These are phyloP conservation scores for Origma solitaria DNA, from an alignment of 2,113 vertebrate species.

Conservation along the genomic window DNA sequence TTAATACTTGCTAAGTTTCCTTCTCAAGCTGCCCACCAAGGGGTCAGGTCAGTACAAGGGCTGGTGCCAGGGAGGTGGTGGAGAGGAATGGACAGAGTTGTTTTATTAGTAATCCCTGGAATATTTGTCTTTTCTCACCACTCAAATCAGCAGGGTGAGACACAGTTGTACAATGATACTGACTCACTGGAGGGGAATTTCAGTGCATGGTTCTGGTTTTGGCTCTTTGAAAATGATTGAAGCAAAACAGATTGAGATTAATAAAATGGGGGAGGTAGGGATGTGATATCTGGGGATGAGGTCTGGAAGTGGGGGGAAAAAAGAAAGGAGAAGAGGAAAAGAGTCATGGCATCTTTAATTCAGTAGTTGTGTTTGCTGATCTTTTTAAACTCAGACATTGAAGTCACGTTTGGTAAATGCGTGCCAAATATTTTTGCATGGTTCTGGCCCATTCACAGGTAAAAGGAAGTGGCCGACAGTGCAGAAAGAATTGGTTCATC, in stretches of 20 bases:
- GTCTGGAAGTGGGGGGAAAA: not conserved
- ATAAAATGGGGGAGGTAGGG: not conserved
- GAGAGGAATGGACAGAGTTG: not conserved
- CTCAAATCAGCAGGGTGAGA: not conserved
- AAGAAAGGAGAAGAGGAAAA: not conserved
- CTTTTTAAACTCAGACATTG: not conserved
- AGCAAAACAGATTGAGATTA: not conserved
- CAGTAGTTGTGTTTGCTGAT: not conserved
- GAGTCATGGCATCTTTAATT: rapidly evolving
- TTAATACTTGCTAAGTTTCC: not conserved
- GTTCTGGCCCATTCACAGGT: not conserved
- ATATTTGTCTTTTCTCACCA: not conserved
- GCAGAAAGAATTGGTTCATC: not conserved
- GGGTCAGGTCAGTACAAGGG: not conserved
- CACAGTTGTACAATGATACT: not conserved
- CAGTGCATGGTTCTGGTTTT: not conserved
- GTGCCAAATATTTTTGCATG: not conserved
- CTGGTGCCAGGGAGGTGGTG: not conserved
- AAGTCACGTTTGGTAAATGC: not conserved
- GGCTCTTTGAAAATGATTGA: not conserved
- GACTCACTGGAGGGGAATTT: not conserved
- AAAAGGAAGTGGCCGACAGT: not conserved
- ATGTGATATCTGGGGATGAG: not conserved
- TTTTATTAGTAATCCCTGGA: not conserved
- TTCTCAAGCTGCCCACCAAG: not conserved